Percentiles rank a stretch among this genome's conserved stretches.
Evolutionary conservation across 2,797 vertebrate genomes (phyloP).

Genomic region (Acropternis orthonyx): DNA sequence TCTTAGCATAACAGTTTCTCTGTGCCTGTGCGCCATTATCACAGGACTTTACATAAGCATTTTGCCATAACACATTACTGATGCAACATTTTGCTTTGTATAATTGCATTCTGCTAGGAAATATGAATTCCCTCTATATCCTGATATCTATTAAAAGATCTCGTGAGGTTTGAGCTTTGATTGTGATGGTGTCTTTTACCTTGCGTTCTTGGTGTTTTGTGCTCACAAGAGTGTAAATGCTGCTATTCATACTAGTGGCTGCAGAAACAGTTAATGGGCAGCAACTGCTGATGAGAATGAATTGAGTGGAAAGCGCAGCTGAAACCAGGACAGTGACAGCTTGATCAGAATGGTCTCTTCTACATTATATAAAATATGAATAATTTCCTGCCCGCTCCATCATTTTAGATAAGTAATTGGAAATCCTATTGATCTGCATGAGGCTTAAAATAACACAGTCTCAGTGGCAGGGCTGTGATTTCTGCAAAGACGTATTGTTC

Average conservation of each 20-base stretch:
- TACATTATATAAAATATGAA: slow-evolving; percentile 19
- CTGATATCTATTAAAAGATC: not conserved
- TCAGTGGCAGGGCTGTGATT: not conserved
- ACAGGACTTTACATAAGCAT: not conserved
- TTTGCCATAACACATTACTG: slow-evolving; percentile 20
- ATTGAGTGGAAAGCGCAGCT: not conserved
- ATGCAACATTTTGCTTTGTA: not conserved
- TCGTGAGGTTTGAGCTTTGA: not conserved
- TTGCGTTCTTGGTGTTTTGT: not conserved
- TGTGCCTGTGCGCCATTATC: not conserved
- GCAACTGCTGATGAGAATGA: not conserved
- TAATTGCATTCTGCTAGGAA: slow-evolving; percentile 20
- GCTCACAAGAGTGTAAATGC: not conserved
- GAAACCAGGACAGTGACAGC: not conserved
- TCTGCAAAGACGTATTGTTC: not conserved
- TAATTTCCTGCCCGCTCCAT: slow-evolving; percentile 33
- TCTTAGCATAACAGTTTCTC: not conserved
- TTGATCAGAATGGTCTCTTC: slow-evolving; percentile 16
- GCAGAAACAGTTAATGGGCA: slow-evolving; percentile 14
- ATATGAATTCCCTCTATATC: not conserved
- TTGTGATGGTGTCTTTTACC: not conserved
- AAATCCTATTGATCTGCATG: not conserved
- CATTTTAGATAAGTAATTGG: slow-evolving; percentile 49
- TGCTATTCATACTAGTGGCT: not conserved
- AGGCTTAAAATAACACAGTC: slow-evolving; percentile 16